Base-by-base conservation (phyloP, 2,797 vertebrate species). In the Vireo griseus region DNA sequence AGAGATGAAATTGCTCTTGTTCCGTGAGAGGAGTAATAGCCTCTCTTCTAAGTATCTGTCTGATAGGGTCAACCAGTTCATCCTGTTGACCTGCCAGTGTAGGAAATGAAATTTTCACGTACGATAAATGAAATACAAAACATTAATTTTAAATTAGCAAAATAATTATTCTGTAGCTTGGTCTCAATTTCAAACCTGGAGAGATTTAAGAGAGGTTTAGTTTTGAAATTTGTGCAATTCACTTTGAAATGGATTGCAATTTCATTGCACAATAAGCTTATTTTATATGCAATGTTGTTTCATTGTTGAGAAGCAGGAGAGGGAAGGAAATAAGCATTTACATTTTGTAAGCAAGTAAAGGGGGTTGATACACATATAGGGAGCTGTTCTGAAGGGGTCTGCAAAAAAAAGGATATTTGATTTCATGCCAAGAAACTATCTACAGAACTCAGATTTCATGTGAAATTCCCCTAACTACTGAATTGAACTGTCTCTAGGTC, bases 401-500 rank as follows among this genome's bases (percentile, higher is more conserved):
- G 78, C 89, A 75, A 69, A 76, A 55, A 75, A 68, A 90, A 90
- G 59, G 10, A 8, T 78, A 42, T 52, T 67, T 92, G 73, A 76
- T 89, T 84, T 87, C 88, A 37, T 80, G 75, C 47, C 77, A 95
- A 89, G 67, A 85, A 79, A 82, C 77, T 86, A 77, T 89, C 90
- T 95, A 59, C 81, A 86, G 77, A 94, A 80, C 74, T 71, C 69
- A 37, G 54, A 65, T 90, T 94, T 92, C 69, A 62, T 25, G 2
- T 91, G 54, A 92, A 94, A 87, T 94, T 75, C 92, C 95, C 96
- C 97, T 98, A 98, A 98, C 76, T 71, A 44, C 97, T 97, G 94
- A 92, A 94, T 98, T 98, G 89, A 97, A 96, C 98, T 98, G 95
- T 98, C 97, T 96, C 94, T 96, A 98, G 98, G 98, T 98, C 96